Evolutionary conservation across 1,140 invertebrate genomes (phyloP), one percentile per base, ranked within the genome.

Genomic region (Drosophila rhopaloa): DNA sequence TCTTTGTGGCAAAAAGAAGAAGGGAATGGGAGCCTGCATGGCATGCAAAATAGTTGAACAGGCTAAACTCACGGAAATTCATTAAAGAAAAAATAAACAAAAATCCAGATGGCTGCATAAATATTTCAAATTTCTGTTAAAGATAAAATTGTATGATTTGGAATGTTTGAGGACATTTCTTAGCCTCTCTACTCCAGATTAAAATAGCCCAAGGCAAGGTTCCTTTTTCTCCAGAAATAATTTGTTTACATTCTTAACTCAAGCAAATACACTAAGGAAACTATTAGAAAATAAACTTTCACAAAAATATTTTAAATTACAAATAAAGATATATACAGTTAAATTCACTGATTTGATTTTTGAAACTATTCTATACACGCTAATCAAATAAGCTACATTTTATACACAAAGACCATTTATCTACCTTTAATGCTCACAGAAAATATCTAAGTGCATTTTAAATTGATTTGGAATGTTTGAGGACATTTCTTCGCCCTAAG

Each of bases 31-130:
- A n/a, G 9, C 4, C 47, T 48, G 27, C 27, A 14, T 50, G 48
- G 10, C 27, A 27, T 51, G 27, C 65, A 27, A 70, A 55, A 55
- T 37, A 70, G 63, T 41, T 70, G 24, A 71, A 37, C 43, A 11
- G 44, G 43, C 43, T 48, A 14, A 48, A 44, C 11, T 16, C 24
- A 35, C 38, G 41, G 3, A 38, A 66, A 66, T 47, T 29, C n/a
- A 63, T 32, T 19, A n/a, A 47, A 32, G 35, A 29, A 13, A 19
- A 67, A 46, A 32, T 55, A 67, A 46, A 68, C 62, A 51, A 10
- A 0, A 13, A 27, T 41, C 16, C 35, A 11, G 14, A 24, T 7
- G 0, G 50, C 29, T 46, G 43, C 16, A 10, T 1, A 67, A 43
- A 65, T 65, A 67, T 65, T 63, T 67, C 5, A 16, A 10, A 43